These are phyloP conservation scores for Narcine bancroftii DNA, from an alignment of 2,113 vertebrate genomes.

Conservation along the genomic window DNA sequence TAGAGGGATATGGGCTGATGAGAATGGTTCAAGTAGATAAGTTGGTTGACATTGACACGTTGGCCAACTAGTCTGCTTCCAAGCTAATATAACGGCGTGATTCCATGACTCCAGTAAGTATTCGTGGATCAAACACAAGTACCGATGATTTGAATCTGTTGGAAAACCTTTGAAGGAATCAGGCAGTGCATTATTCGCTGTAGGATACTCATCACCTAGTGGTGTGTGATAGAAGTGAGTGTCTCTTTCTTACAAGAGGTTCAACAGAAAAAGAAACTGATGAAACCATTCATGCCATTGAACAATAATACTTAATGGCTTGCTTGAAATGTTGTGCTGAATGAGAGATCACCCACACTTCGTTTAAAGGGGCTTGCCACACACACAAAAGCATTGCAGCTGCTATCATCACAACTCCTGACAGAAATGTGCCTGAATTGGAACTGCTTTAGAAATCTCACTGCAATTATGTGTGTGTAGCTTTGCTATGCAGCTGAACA, in stretches of 20 bases:
- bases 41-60: no score
- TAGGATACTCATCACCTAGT: no score
- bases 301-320: not conserved
- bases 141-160: no score
- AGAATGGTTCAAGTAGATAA: no score
- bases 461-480: not conserved
- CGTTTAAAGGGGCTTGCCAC: not conserved
- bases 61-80: no score
- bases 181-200: no score
- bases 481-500: not conserved
- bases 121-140: no score
- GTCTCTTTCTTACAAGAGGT: not conserved
- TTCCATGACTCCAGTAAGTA: no score
- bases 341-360: not conserved
- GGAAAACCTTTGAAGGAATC: no score
- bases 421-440: not conserved
- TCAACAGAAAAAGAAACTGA: not conserved
- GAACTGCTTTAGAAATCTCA: not conserved
- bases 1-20: no score
- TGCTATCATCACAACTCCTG: not conserved
- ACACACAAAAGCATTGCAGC: conserved; percentile 1
- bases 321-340: not conserved
- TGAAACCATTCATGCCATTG: not conserved
- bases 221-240: not conserved
- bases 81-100: no score